Conservation (phyloP, 37 sponge, comb jelly and placozoan species). For the Aphrocallistes beatrix region DNA sequence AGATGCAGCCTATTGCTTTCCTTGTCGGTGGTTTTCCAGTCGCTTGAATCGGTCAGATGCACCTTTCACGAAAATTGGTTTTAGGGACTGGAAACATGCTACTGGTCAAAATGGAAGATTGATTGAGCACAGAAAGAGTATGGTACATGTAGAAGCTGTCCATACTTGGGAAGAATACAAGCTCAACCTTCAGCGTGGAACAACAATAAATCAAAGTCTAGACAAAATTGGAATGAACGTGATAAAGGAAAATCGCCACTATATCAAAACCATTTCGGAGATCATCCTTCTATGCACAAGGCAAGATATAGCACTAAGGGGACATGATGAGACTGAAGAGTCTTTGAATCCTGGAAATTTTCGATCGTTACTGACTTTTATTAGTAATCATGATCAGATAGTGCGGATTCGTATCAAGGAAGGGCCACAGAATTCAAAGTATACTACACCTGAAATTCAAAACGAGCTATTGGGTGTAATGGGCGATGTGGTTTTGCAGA, state of each 20-base stretch:
- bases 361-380: conserved; percentile 31
- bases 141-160: background rate
- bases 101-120: conserved; percentile 31
- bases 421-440: conserved; percentile 41
- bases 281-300: conserved; percentile 41
- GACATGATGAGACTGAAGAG: conserved; percentile 37
- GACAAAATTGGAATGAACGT: conserved; percentile 19
- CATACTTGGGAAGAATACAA: background rate
- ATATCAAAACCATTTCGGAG: conserved; percentile 45
- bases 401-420: conserved; percentile 22
- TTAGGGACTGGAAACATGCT: conserved; percentile 43
- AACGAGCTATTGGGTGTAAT: conserved; percentile 42
- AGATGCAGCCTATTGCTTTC: conserved; percentile 38
- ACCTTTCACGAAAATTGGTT: conserved; percentile 26
- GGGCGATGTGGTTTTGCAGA: conserved; percentile 29
- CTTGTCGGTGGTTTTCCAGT: conserved; percentile 33
- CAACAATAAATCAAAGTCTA: background rate
- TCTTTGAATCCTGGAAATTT: conserved; percentile 52
- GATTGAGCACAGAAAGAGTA: background rate
- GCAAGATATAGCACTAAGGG: conserved; percentile 48
- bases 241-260: conserved; percentile 36
- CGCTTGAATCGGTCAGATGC: background rate
- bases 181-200: background rate
- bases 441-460: conserved; percentile 54
- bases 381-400: conserved; percentile 41